Evolutionary conservation across 2,888 invertebrate genomes (phyloP).

Genomic region (Terebella lapidaria): DNA sequence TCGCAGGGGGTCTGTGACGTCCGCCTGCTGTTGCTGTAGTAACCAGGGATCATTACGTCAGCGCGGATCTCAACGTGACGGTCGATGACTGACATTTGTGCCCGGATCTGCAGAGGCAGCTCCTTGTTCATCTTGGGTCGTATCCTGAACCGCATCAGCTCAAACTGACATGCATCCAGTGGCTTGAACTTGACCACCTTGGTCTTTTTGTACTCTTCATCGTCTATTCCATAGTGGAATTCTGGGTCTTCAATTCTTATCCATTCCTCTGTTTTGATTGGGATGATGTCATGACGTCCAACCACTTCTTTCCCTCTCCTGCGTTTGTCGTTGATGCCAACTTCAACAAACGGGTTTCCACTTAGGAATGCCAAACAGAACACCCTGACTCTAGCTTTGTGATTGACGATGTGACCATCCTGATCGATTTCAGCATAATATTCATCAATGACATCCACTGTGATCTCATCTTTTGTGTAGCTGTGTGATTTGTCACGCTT

Average conservation of each 20-base stretch:
- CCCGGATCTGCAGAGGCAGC: slow-evolving; percentile 89
- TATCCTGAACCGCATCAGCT: slow-evolving; percentile 86
- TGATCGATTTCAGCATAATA: slow-evolving; percentile 48
- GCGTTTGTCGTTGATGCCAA: slow-evolving; percentile 94
- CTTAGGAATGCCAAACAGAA: slow-evolving; percentile 95
- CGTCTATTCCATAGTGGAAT: slow-evolving; percentile 90
- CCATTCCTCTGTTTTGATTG: slow-evolving; percentile 91
- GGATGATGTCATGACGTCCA: slow-evolving; percentile 97
- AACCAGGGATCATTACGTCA: slow-evolving; percentile 93
- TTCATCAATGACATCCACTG: slow-evolving; percentile 52
- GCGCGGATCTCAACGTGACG: slow-evolving; percentile 85
- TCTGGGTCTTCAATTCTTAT: slow-evolving; percentile 90
- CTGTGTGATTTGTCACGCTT: slow-evolving; percentile 45
- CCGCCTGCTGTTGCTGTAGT: slow-evolving; percentile 89
- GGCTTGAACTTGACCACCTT: slow-evolving; percentile 62
- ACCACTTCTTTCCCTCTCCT: slow-evolving; percentile 99
- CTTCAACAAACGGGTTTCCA: slow-evolving; percentile 87
- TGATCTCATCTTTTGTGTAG: slow-evolving; percentile 52
- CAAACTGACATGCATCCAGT: slow-evolving; percentile 95
- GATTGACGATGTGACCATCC: slow-evolving; percentile 54
- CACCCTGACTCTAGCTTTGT: slow-evolving; percentile 88
- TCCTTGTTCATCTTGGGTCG: slow-evolving; percentile 70
- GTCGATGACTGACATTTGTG: slow-evolving; percentile 62
- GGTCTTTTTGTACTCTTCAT: slow-evolving; percentile 74
- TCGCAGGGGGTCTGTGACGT: slow-evolving; percentile 69